phyloP scores from a whole-genome alignment of 2,113 vertebrate genomes.

The Gambusia affinis region DNA sequence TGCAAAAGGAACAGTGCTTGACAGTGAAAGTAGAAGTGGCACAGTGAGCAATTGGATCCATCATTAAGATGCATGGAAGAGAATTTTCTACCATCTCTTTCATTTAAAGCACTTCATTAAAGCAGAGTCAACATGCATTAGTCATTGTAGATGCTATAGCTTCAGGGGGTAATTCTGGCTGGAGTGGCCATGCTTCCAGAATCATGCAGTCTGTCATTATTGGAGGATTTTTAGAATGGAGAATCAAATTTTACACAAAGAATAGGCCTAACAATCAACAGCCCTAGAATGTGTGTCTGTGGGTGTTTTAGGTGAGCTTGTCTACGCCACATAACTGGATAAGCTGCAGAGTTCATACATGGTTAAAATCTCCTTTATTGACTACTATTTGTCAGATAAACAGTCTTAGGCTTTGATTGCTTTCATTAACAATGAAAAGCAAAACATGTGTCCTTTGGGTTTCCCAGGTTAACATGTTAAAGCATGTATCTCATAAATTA shows the following conservation, averaged over 20 bases:
- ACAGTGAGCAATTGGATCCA: slow-evolving; percentile 35
- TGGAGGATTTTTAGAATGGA: background rate
- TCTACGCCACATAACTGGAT: background rate
- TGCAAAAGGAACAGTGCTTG: slow-evolving; percentile 24
- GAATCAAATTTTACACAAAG: background rate
- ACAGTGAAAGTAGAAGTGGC: slow-evolving; percentile 4
- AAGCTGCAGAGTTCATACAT: too few species aligned
- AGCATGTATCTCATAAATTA: background rate
- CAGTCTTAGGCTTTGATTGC: too few species aligned
- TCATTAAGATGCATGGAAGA: slow-evolving; percentile 70
- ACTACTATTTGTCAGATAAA: too few species aligned
- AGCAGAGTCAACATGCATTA: slow-evolving; percentile 74
- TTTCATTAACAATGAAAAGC: background rate
- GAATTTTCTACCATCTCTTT: slow-evolving; percentile 50
- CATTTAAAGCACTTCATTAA: slow-evolving; percentile 73
- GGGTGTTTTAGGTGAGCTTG: background rate
- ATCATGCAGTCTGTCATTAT: background rate
- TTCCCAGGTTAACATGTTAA: too few species aligned
- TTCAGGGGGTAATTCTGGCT: slow-evolving; percentile 55
- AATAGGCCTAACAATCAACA: background rate
- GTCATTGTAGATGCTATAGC: slow-evolving; percentile 50
- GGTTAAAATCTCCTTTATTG: too few species aligned
- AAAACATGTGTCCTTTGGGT: background rate
- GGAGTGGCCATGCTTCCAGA: slow-evolving; percentile 22
- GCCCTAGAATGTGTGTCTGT: too few species aligned